Conservation (phyloP, 2,797 vertebrate genomes). For the Notolepis coatsorum region DNA sequence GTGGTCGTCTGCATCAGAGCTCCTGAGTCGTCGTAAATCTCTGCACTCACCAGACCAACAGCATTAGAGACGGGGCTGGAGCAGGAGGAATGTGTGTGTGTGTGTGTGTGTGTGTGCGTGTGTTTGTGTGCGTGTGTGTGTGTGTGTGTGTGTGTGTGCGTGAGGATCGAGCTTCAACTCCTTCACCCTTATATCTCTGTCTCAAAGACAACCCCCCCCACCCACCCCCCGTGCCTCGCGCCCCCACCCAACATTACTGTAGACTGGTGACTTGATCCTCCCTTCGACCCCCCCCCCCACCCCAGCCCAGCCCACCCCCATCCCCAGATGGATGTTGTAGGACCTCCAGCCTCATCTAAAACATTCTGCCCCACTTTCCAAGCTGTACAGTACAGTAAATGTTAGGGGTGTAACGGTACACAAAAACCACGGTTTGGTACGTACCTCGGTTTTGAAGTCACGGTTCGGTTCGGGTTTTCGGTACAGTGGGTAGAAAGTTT, state of each 20-base stretch:
- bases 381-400: not conserved
- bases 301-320: no score
- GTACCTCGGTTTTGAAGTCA: no score
- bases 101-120: conserved; percentile 23
- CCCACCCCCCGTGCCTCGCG: not conserved
- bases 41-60: conserved; percentile 65
- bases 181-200: not conserved
- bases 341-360: conserved; percentile 18
- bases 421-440: no score
- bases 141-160: conserved; percentile 25
- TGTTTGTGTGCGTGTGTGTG: not conserved
- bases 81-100: conserved; percentile 25
- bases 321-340: conserved; percentile 14
- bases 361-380: conserved; percentile 7
- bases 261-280: conserved; percentile 34
- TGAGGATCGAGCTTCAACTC: not conserved
- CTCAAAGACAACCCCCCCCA: not conserved
- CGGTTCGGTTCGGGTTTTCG: no score
- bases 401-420: no score
- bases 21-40: conserved; percentile 91
- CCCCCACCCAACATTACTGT: not conserved
- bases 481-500: no score
- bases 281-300: conserved; percentile 4
- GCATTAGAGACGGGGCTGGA: conserved; percentile 57
- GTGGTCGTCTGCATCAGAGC: conserved; percentile 87